These are phyloP conservation scores for Sialia sialis DNA, from an alignment of 2,113 vertebrate genomes.

Conservation along the genomic window DNA sequence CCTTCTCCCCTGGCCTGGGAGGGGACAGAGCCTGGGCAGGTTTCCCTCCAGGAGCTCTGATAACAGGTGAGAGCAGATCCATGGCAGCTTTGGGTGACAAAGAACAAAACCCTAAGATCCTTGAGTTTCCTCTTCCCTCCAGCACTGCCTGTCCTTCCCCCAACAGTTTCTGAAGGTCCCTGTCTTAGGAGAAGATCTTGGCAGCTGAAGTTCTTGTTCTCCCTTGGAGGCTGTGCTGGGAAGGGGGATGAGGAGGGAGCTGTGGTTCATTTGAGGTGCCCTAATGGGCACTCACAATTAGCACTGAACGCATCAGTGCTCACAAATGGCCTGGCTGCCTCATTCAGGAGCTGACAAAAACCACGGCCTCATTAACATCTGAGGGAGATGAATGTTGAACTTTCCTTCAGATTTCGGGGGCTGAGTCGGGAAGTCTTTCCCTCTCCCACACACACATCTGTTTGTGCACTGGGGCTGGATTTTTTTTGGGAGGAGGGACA, in stretches of 20 bases:
- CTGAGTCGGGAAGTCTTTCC: background rate
- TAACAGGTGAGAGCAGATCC: background rate
- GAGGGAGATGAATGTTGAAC: background rate
- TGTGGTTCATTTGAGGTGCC: slow-evolving; percentile 47
- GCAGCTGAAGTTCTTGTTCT: slow-evolving; percentile 25
- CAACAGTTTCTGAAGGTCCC: background rate
- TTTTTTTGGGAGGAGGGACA: background rate
- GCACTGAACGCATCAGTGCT: slow-evolving; percentile 48
- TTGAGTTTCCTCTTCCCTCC: background rate
- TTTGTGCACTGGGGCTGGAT: background rate
- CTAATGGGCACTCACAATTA: slow-evolving; percentile 48
- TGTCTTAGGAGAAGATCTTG: background rate
- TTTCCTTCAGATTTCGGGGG: background rate
- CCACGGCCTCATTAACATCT: slow-evolving; percentile 9
- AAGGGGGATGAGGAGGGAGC: slow-evolving; percentile 34
- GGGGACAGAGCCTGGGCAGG: background rate
- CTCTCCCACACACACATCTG: background rate
- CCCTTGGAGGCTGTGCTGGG: slow-evolving; percentile 1
- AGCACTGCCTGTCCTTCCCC: background rate
- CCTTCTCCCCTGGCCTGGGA: background rate
- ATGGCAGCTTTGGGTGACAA: background rate
- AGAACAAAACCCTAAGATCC: background rate
- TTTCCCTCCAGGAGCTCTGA: background rate
- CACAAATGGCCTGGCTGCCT: slow-evolving; percentile 54
- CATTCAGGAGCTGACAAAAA: slow-evolving; percentile 61